Base-by-base conservation (phyloP, 2,113 vertebrate species). In the Stictonetta naevosa region DNA sequence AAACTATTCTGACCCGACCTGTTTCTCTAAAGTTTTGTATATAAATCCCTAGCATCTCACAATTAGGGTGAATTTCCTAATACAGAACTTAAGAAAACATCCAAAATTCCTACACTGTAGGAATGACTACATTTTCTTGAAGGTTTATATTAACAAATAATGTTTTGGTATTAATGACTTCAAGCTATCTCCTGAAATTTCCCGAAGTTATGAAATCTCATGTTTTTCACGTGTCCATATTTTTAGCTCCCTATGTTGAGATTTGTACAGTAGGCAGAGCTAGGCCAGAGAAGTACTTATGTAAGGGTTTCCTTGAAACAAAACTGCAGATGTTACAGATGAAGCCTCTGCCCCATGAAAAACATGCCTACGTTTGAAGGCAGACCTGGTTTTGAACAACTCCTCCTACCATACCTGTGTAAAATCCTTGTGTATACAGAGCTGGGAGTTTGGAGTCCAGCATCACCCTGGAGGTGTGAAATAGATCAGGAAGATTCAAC, bases 291-390 rank as follows among this genome's bases (percentile, higher is more conserved):
- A 5, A 73, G 17, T 29, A 52, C 40, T 46, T 60, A 20, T 36
- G 12, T 53, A 83, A 74, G 12, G 0, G 4, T 33, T 82, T 36
- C 11, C 34, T 10, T 48, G 42, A 66, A 91, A 69, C 22, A 68
- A 84, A 93, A 8, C 14, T 34, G 25, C 16, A 63, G n/a, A 53
- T 53, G 48, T 31, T 66, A 31, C 28, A 66, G 40, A 20, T 28
- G 19, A 86, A 60, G 29, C 34, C 73, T 64, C 34, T n/a, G 5
- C 17, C 16, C 20, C 53, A 23, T 44, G 38, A n/a, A 76, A 88
- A 72, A 1, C 7, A 4, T 11, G 38, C 2, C 5, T 62, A 20
- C 0, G 0, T 31, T 50, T 84, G 31, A 11, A 82, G 38, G 36
- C 7, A 72, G 29, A 21, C 23, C 22, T 56, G 60, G 9, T 56